Evolutionary conservation across 2,888 invertebrate species (phyloP), one percentile per base, ranked within the genome.

Genomic region (Andrena marginata): DNA sequence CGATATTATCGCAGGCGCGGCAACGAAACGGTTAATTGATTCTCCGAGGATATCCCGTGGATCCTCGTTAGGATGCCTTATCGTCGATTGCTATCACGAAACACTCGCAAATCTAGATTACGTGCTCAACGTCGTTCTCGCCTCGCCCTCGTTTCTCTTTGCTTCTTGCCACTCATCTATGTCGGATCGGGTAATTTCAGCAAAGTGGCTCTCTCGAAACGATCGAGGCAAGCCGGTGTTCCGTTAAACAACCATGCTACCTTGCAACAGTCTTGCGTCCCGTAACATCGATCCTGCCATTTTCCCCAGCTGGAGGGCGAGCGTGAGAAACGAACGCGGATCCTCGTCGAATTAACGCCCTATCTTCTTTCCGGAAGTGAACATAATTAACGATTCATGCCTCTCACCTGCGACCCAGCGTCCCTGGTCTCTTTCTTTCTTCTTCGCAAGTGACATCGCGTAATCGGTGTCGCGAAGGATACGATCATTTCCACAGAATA

Each of bases 141-240:
- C 23, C 49, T 70, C 16, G 20, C 8, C 42, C 59, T 69, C 67
- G 69, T 68, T 71, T 26, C 64, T 77, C 69, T 75, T 77, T 65
- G 62, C 78, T 77, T 73, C 77, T 76, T 71, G 78, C 67, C 59
- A 76, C 77, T 78, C 85, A 42, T 83, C 77, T 70, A 68, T 56
- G 73, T 81, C 72, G 74, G 64, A 72, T 77, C 77, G 31, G 71
- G 86, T 77, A 84, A 88, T 88, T 88, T 87, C 80, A 74, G 68
- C 69, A 79, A 88, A 86, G 82, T 82, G 82, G 77, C 67, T 64
- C 73, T 76, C 62, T 42, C 54, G 67, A 80, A 84, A 77, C 76
- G 77, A 85, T 86, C 72, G 76, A 48, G 54, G 49, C 51, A 29
- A 74, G 31, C 65, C 23, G 62, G 69, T 69, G 62, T 77, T 75